Evolutionary conservation across 2,888 invertebrate genomes (phyloP).

Genomic region (Chelonus formosanus): DNA sequence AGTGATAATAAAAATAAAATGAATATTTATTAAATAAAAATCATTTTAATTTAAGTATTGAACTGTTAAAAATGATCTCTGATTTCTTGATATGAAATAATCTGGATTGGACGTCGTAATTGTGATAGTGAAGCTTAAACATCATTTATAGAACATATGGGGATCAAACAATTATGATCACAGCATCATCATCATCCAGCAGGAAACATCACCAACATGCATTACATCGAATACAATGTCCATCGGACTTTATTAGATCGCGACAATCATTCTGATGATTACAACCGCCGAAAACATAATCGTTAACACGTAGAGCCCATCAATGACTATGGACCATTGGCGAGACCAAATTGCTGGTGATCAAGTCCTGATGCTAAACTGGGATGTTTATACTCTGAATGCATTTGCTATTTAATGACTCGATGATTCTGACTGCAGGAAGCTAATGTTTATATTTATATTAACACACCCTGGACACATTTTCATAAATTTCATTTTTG

Average conservation of each 20-base stretch:
- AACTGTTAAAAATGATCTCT: no score
- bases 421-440: constrained; percentile 3
- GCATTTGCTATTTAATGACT: constrained; percentile 19
- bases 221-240: constrained; percentile 20
- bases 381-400: constrained; percentile 64
- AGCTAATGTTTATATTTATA: no score
- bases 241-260: constrained; percentile 59
- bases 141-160: constrained; percentile 32
- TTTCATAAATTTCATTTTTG: no score
- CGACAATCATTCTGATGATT: constrained; percentile 63
- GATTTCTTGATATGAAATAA: constrained; percentile 15
- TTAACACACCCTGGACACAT: no score
- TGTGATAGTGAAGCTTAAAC: neutral
- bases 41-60: no score
- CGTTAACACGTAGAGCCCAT: constrained; percentile 63
- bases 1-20: no score
- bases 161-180: constrained; percentile 50
- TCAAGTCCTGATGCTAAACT: constrained; percentile 47
- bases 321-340: constrained; percentile 61
- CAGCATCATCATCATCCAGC: constrained; percentile 55
- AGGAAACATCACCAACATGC: constrained; percentile 35
- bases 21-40: no score
- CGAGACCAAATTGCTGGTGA: constrained; percentile 59
- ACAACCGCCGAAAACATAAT: constrained; percentile 64
- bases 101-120: constrained; percentile 31